Percentiles rank a stretch among this genome's conserved stretches.
These are phyloP conservation scores for Planococcus citri DNA, from an alignment of 1,140 invertebrate species.

Conservation along the genomic window DNA sequence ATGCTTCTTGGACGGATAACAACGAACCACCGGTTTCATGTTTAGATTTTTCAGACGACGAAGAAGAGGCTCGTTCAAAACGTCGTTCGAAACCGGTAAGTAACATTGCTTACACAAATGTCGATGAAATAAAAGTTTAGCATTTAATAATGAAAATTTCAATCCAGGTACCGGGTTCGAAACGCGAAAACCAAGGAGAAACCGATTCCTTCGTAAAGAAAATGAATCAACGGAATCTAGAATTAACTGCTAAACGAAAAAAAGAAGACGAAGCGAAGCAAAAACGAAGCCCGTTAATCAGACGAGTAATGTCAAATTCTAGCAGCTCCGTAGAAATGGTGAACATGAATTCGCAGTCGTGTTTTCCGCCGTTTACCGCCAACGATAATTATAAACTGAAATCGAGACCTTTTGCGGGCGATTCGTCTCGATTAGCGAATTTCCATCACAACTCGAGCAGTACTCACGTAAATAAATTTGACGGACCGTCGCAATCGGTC, in stretches of 20 bases:
- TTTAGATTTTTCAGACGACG: constrained; percentile 79
- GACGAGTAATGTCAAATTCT: background rate
- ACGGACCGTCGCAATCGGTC: background rate
- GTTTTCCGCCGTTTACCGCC: background rate
- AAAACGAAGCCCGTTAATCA: background rate
- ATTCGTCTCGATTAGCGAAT: background rate
- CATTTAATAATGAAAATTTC: no score
- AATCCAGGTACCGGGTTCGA: background rate
- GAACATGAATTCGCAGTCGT: background rate
- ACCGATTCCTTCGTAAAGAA: background rate
- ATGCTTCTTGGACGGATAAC: constrained; percentile 73
- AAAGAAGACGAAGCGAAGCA: constrained; percentile 13
- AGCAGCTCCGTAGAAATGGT: background rate
- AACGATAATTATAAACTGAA: background rate
- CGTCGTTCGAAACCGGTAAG: background rate
- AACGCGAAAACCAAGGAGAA: background rate
- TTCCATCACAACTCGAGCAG: background rate
- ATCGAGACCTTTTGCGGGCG: background rate
- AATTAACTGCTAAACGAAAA: background rate
- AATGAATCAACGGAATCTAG: constrained; percentile 3
- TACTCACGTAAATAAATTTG: background rate
- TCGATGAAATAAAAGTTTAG: no score
- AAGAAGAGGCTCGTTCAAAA: constrained; percentile 44
- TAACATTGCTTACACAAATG: background rate
- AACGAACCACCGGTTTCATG: constrained; percentile 59